Base-by-base conservation (phyloP, 2,888 invertebrate species). In the Sarcophaga subvicina region DNA sequence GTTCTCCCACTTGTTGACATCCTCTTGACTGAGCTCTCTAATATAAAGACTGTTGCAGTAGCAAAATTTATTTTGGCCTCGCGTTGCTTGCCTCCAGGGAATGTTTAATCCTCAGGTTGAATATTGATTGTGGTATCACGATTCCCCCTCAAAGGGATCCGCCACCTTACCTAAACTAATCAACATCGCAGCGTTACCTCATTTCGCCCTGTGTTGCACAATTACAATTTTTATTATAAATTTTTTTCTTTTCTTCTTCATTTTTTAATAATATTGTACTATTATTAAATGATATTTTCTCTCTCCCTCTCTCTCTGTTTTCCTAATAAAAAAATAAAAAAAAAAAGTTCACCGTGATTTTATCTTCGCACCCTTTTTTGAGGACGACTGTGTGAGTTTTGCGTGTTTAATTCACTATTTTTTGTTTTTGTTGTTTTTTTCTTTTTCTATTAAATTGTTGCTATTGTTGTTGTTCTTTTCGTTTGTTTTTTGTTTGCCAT, bases 311-410 rank as follows among this genome's bases (percentile, higher is more conserved):
- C 8, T 6, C 8, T 37, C 14, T 49, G 2, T 54, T 54, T 54
- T 54, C 1, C 54, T 4, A 54, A 54, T 14, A 54, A 2, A 54
- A 54, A 49, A 49, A 49, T 49, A 49, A 12, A 49, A 54, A 14
- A 54, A 54, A 67, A 66, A 47, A 54, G 66, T 67, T 62, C 59
- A 37, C 27, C 45, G 54, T 80, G 72, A 86, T 86, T 80, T 86
- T 86, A 80, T 80, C 83, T 86, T 80, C 60, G 67, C 75, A 73
- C 77, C 69, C 72, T 72, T 83, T 83, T 71, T 70, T 75, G 14
- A 72, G 25, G 5, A 54, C 14, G 17, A 54, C n/a, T 71, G 27
- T 72, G 20, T 71, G 17, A 66, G 25, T 78, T 72, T 78, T 78
- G 77, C 83, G 78, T 73, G 73, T 80, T 59, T 66, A 49, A 67